These are phyloP conservation scores for Rhopalosiphum nymphaeae DNA, from an alignment of 2,888 invertebrate species.

Conservation along the genomic window DNA sequence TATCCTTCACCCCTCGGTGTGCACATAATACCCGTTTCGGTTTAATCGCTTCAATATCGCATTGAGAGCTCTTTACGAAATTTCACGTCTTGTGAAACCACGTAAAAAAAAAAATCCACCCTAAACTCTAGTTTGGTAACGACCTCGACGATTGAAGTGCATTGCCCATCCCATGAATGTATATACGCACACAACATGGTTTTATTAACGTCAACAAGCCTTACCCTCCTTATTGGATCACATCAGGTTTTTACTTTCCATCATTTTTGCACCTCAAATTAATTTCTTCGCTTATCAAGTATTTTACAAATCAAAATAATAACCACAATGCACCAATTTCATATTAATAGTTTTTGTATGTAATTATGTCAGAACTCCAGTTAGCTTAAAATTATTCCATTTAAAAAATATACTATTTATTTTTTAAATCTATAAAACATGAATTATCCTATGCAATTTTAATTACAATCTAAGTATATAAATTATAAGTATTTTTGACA, in stretches of 20 bases:
- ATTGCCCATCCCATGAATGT: neutral
- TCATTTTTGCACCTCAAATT: neutral
- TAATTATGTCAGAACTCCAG: neutral
- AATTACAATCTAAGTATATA: neutral
- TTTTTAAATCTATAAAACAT: neutral
- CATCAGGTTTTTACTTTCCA: neutral
- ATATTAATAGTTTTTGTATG: neutral
- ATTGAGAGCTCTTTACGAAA: constrained; percentile 60
- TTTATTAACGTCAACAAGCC: constrained; percentile 57
- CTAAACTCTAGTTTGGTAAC: constrained; percentile 43
- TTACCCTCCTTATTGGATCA: neutral
- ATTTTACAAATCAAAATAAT: neutral
- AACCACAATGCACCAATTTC: neutral
- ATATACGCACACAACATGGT: constrained; percentile 10
- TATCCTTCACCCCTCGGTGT: constrained; percentile 27
- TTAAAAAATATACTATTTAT: neutral
- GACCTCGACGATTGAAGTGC: constrained; percentile 58
- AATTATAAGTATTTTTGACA: neutral
- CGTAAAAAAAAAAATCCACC: constrained; percentile 52
- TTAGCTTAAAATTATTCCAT: neutral
- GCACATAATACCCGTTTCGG: constrained; percentile 56
- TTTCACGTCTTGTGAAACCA: constrained; percentile 48
- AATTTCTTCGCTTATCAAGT: neutral
- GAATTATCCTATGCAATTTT: neutral
- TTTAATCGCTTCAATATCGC: constrained; percentile 62